Base-by-base conservation (phyloP, 2,797 vertebrate species). In the Microctenopoma lineatum region DNA sequence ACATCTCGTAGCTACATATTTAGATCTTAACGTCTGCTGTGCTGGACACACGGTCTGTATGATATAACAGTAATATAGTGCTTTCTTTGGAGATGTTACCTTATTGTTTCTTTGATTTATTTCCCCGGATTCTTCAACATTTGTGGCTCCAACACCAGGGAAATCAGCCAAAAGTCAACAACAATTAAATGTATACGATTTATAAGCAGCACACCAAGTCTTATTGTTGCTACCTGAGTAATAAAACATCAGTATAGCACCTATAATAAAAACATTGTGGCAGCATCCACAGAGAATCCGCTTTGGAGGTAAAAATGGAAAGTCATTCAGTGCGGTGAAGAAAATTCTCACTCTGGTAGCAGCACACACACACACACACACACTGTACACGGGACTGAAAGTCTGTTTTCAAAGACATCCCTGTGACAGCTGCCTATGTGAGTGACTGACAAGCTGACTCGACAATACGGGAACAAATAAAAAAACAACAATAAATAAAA, bases 121-220 rank as follows among this genome's bases (percentile, higher is more conserved):
- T 89, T 86, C 75, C 71, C 80, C 38, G 5, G 80, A 69, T 86
- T 78, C 73, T 71, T 42, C 69, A 47, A 15, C 36, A 54, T 15
- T 65, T 81, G 68, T 8, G 39, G 41, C 27, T 14, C 44, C 55
- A 29, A 47, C 85, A 69, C 67, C 21, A 5, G 83, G 85, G 84
- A 91, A 89, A 90, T 89, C 84, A 84, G 77, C 61, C 38, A 63
- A 85, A 85, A 84, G 68, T 68, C 63, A 82, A 78, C 79, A 79
- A 84, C 84, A 89, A 86, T 86, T 89, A 88, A 81, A 86, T 75
- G 80, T 81, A 86, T 77, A 77, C 73, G 81, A 88, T 87, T 87
- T 87, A 87, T 76, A 83, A 86, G 85, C 74, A 58, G 58, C 1
- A 10, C 21, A 16, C 32, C 54, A n/a, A 12, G 75, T 77, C 72